Evolutionary conservation across 53 echinoderm and acorn worm genomes (phyloP).

Genomic region (Patiria pectinifera): DNA sequence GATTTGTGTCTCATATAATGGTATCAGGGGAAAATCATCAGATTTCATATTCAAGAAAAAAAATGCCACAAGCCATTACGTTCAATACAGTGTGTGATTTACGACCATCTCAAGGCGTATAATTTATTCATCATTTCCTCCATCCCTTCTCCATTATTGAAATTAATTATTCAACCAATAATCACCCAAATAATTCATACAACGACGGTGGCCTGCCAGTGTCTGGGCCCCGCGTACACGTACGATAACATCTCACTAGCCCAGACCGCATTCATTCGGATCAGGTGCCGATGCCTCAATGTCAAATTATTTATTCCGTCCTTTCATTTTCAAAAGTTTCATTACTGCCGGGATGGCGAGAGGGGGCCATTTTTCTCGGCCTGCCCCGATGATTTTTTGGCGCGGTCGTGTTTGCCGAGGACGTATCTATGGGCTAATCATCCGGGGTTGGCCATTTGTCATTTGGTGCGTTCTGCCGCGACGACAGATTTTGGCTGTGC

Average conservation of each 20-base stretch:
- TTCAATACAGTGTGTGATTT: conserved; percentile 30
- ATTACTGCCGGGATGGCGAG: conserved; percentile 18
- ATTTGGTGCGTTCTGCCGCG: background rate
- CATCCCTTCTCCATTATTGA: conserved; percentile 54
- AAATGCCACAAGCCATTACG: background rate
- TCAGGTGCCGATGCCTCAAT: background rate
- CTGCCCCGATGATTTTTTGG: conserved; percentile 17
- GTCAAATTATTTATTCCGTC: conserved; percentile 41
- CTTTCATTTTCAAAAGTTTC: conserved; percentile 39
- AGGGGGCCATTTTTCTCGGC: conserved; percentile 43
- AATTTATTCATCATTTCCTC: conserved; percentile 41
- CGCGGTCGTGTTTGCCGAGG: conserved; percentile 32
- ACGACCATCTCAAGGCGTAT: conserved; percentile 18
- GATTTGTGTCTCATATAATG: background rate
- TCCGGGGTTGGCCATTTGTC: conserved; percentile 20
- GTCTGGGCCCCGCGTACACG: background rate
- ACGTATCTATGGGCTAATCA: conserved; percentile 34
- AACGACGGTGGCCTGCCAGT: background rate
- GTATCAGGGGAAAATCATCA: background rate
- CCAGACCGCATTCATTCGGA: background rate
- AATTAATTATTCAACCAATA: conserved; percentile 58
- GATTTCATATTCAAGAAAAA: background rate
- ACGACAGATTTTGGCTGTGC: background rate
- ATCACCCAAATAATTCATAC: conserved; percentile 54
- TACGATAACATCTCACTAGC: background rate